A percentile compares a stretch with the other conserved stretches of the same genome.
Evolutionary conservation across 1,140 invertebrate species (phyloP).

Genomic region (Anoplolepis gracilipes): DNA sequence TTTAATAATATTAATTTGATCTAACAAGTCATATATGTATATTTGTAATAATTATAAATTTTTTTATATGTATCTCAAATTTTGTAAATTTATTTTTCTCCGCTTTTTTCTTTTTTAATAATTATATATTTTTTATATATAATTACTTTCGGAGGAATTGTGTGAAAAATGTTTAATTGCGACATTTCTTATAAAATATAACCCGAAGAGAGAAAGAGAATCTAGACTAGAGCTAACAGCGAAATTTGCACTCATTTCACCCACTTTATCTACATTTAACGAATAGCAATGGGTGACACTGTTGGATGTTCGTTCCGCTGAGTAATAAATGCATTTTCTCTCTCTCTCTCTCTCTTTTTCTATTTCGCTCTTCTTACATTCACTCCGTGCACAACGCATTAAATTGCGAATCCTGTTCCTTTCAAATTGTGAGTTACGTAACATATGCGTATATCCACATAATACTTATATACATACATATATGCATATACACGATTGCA

Average conservation of each 20-base stretch:
- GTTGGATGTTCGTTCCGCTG: background rate
- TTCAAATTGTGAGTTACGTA: slow-evolving; percentile 46
- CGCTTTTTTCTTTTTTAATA: too few relatives aligned
- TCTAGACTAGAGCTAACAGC: background rate
- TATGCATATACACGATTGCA: background rate
- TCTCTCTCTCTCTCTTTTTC: background rate
- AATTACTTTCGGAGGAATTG: background rate
- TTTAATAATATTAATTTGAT: background rate
- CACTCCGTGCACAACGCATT: slow-evolving; percentile 31
- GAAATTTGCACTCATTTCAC: background rate
- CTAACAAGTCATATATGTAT: background rate
- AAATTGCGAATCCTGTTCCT: slow-evolving; percentile 52
- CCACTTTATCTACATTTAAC: slow-evolving; percentile 31
- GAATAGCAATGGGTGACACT: slow-evolving; percentile 5
- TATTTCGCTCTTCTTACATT: background rate
- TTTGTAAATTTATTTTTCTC: background rate
- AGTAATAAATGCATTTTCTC: background rate
- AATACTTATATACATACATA: too few relatives aligned
- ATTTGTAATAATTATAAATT: background rate
- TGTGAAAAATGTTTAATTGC: background rate
- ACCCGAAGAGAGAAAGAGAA: background rate
- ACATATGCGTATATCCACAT: background rate
- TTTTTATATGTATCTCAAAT: background rate
- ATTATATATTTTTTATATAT: background rate
- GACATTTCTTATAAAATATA: background rate